Conservation (phyloP, 2,888 invertebrate species). For the Danaus chrysippus region DNA sequence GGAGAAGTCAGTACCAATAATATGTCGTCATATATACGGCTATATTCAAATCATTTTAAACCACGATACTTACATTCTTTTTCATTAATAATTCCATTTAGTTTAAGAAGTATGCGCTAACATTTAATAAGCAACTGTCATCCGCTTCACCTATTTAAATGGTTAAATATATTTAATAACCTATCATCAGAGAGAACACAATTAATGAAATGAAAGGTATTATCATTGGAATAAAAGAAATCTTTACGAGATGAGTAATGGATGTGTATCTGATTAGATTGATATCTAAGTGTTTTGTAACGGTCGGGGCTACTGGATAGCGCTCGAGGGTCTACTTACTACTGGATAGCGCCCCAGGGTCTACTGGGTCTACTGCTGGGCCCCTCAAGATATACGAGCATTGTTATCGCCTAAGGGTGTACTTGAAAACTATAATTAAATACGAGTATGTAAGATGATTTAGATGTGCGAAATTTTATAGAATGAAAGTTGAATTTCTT, state of each 20-base stretch:
- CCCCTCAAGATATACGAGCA: slow-evolving; percentile 13
- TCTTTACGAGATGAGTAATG: slow-evolving; percentile 33
- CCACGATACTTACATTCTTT: not conserved
- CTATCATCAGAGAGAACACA: slow-evolving; percentile 44
- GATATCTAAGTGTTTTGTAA: slow-evolving; percentile 33
- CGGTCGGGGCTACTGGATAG: slow-evolving; percentile 38
- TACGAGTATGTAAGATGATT: not conserved
- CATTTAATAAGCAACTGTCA: slow-evolving; percentile 24
- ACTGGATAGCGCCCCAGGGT: not conserved
- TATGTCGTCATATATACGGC: not conserved
- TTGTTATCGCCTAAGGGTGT: slow-evolving; percentile 51
- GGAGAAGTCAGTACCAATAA: no score
- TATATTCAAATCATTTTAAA: not conserved
- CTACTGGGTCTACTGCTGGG: not conserved
- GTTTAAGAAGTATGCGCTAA: slow-evolving; percentile 8
- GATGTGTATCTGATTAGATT: slow-evolving; percentile 38
- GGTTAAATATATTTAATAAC: slow-evolving; percentile 48
- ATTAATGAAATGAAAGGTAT: slow-evolving; percentile 43
- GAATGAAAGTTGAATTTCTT: not conserved
- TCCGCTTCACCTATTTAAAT: slow-evolving; percentile 27
- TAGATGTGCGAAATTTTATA: slow-evolving; percentile 2
- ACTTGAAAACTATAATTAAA: not conserved
- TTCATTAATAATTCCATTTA: not conserved
- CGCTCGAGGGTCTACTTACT: slow-evolving; percentile 42
- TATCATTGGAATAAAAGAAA: slow-evolving; percentile 31